Evolutionary conservation across 2,888 invertebrate species (phyloP).

Genomic region (Mechanitis messenoides): DNA sequence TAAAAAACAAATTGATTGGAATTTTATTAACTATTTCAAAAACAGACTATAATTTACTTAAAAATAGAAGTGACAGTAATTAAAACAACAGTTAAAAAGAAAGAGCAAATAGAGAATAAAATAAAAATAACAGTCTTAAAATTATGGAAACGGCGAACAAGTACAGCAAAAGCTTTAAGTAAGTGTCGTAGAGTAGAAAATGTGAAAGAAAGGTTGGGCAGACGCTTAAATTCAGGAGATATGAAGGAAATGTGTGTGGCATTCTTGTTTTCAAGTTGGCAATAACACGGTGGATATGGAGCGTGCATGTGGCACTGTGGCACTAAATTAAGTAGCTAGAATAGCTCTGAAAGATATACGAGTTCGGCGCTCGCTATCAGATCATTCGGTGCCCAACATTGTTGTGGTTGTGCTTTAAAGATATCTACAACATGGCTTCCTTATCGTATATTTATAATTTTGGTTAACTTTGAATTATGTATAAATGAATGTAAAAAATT

Average conservation of each 20-base stretch:
- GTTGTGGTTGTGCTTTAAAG: conserved; percentile 25
- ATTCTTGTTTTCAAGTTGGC: conserved; percentile 74
- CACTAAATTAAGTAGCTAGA: conserved; percentile 61
- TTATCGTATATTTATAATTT: too few relatives aligned
- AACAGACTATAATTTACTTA: too few relatives aligned
- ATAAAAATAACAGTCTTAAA: conserved; percentile 25
- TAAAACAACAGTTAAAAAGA: conserved; percentile 5
- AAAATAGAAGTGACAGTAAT: neutral
- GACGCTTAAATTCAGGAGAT: conserved; percentile 64
- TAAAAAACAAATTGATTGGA: neutral
- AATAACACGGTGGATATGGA: conserved; percentile 72
- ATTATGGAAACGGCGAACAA: conserved; percentile 9
- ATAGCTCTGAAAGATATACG: conserved; percentile 52
- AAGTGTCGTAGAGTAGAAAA: conserved; percentile 38
- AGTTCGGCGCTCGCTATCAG: conserved; percentile 50
- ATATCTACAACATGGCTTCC: conserved; percentile 9
- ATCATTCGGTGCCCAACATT: conserved; percentile 50
- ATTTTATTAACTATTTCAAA: too few relatives aligned
- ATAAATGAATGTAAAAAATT: conserved; percentile 2
- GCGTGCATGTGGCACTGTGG: conserved; percentile 71
- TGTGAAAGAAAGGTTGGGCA: conserved; percentile 54
- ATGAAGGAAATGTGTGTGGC: conserved; percentile 69
- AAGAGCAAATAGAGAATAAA: conserved; percentile 12
- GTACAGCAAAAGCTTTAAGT: conserved; percentile 33
- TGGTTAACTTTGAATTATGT: neutral